Base-by-base conservation (phyloP, 2,888 invertebrate species). In the Pherbina coryleti region DNA sequence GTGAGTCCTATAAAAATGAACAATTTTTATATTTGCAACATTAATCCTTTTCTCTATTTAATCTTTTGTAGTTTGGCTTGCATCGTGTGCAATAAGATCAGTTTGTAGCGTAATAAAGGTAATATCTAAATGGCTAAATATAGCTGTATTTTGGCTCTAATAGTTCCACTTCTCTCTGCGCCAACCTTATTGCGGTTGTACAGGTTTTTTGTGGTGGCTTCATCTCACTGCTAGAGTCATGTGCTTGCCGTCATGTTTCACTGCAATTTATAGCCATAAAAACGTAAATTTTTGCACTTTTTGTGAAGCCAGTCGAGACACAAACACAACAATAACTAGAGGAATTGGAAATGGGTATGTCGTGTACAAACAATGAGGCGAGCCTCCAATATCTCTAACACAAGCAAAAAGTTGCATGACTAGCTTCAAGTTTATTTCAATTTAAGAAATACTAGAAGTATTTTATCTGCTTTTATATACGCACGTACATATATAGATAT, bases 311-410 rank as follows among this genome's bases (percentile, higher is more conserved):
- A 80, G 44, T 57, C 73, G 51, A 64, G 28, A 14, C 64, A 77
- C 37, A 37, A 57, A 78, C 66, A 74, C 67, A 34, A 7, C 60
- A 14, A 31, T 14, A 17, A 8, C 64, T 25, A 75, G 25, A 17
- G 8, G 37, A 17, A 49, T 37, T 75, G 25, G 66, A 81, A 82
- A 82, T 81, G 82, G 82, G 82, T 81, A 81, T 82, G 82, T 69
- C 83, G 81, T 82, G 79, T 81, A 82, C 79, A 62, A 79, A 83
- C 80, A 77, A 75, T 78, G 83, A 82, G 85, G 83, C 85, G 85
- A 86, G 85, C 85, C 85, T 85, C 85, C 85, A 84, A 85, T 71
- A 77, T 80, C 79, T 78, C 79, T 53, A 81, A 81, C 76, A 82
- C 79, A 69, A 60, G 25, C 76, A 57, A 66, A 19, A 72, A 79